Base-by-base conservation (phyloP, 2,113 vertebrate genomes). In the Sprattus sprattus region DNA sequence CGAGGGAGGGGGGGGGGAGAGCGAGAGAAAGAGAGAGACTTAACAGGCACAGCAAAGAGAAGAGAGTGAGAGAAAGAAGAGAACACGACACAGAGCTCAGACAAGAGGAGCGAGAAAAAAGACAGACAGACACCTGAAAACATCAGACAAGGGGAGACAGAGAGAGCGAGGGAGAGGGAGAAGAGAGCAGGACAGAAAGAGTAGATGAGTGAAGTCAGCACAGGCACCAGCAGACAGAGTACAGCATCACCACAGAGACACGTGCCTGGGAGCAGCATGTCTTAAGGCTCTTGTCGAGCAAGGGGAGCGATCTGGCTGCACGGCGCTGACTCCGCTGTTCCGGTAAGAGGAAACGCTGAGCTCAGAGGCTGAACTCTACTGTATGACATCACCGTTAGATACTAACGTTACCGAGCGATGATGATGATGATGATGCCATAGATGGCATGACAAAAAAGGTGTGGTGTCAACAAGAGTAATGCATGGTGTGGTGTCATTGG, bases 251-350 rank as follows among this genome's bases (percentile, higher is more conserved):
- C 11, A 71, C 6, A 28, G 4, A 20, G 22, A 25, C 22, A n/a
- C 25, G 10, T 25, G 60, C 60, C 28, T 47, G 22, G 47, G 87
- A 89, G 91, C n/a, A 28, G 64, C 28, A 20, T 60, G 54, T 60
- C 1, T 22, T 60, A 60, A 60, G 5, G 54, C 18, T 20, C 7
- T 88, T 87, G 90, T 88, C 22, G 85, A 89, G 88, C 39, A 16
- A 3, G 54, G 18, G 18, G 54, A 60, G 0, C 5, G 54, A 60
- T 22, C 54, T 22, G 54, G 54, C 54, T 22, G 18, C 20, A 6
- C 54, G 18, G 6, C 4, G 6, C 54, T 60, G 54, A 60, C 54
- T 22, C 54, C 3, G 20, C 54, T 22, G 18, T 60, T 18, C 54
- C 54, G 54, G 54, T 60, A 60, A 60, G 54, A 22, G 54, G 1